A percentile compares a stretch with the other conserved stretches of the same genome.
Conservation (phyloP, 2,888 invertebrate species). For the Crepidodera aurea region DNA sequence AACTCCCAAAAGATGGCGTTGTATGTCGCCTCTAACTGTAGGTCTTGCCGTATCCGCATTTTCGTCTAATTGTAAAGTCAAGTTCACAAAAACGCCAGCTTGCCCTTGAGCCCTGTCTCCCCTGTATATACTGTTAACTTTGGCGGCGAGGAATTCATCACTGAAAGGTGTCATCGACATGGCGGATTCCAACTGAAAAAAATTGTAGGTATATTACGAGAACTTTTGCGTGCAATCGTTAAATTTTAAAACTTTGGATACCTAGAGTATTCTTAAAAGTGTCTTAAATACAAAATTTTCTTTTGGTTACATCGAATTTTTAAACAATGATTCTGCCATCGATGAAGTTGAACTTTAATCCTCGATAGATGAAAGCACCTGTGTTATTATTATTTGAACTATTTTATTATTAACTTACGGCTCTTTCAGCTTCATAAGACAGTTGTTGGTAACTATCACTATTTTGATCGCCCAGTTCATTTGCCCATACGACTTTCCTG, state of each 20-base stretch:
- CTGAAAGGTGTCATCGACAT: constrained; percentile 93
- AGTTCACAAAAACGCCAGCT: constrained; percentile 83
- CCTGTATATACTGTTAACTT: constrained; percentile 80
- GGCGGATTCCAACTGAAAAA: constrained; percentile 82
- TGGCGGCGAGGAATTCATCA: constrained; percentile 83
- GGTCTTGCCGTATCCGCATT: constrained; percentile 75
- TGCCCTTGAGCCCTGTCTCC: constrained; percentile 74
- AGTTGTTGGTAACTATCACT: constrained; percentile 84
- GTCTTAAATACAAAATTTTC: too few relatives aligned
- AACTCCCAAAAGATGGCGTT: constrained; percentile 84
- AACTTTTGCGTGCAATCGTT: too few relatives aligned
- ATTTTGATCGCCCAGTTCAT: constrained; percentile 75
- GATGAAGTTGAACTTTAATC: too few relatives aligned
- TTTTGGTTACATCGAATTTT: too few relatives aligned
- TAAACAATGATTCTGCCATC: too few relatives aligned
- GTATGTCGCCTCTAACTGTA: constrained; percentile 77
- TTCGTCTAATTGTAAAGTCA: constrained; percentile 82
- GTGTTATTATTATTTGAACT: too few relatives aligned
- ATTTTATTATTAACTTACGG: constrained; percentile 72
- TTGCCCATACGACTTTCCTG: constrained; percentile 79
- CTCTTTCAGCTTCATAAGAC: constrained; percentile 85
- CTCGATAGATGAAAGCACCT: too few relatives aligned
- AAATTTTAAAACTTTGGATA: too few relatives aligned
- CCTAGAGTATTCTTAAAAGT: too few relatives aligned
- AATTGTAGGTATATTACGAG: too few relatives aligned